A percentile compares a stretch with the other conserved stretches of the same genome.
phyloP scores from a whole-genome alignment of 2,113 vertebrate species.

The Bothrops jararaca region DNA sequence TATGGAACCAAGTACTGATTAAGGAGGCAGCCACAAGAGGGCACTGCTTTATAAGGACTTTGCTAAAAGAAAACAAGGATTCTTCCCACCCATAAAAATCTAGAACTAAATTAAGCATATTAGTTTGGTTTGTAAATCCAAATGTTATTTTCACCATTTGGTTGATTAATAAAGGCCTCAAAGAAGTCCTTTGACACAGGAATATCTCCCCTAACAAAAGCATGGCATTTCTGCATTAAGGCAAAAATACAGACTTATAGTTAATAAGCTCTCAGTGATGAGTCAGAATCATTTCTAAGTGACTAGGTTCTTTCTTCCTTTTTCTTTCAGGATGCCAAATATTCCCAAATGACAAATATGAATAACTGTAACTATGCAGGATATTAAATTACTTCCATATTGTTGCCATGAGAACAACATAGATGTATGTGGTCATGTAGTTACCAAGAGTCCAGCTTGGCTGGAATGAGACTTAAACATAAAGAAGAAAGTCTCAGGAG shows the following conservation, averaged over 20 bases:
- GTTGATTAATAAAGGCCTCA: neutral
- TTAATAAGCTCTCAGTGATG: neutral
- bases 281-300: neutral
- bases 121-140: neutral
- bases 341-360: neutral
- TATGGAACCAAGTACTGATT: neutral
- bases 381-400: neutral
- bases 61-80: neutral
- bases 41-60: constrained; percentile 4
- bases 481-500: neutral
- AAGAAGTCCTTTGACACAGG: neutral
- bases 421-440: neutral
- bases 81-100: neutral
- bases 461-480: neutral
- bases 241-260: neutral
- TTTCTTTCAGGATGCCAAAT: neutral
- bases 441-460: neutral
- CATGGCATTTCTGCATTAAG: neutral
- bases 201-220: neutral
- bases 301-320: neutral
- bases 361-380: neutral
- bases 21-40: constrained; percentile 33
- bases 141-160: neutral
- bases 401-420: neutral
- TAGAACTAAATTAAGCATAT: neutral